Conservation (phyloP, 2,113 vertebrate species). For the Telmatochromis sp. region DNA sequence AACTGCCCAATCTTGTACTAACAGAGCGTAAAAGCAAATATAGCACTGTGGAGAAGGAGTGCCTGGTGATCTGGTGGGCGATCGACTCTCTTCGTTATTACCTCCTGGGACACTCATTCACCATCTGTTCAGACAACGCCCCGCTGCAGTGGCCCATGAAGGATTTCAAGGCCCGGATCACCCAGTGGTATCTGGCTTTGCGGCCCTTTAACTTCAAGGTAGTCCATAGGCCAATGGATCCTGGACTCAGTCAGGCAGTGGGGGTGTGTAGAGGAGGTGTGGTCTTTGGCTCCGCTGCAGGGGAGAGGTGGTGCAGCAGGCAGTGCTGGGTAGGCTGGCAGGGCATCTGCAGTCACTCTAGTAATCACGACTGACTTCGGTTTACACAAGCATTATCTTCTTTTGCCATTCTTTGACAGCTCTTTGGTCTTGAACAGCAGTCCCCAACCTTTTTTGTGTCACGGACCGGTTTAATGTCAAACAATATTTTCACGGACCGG, state of each 20-base stretch:
- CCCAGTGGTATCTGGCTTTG: neutral
- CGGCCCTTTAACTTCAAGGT: neutral
- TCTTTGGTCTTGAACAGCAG: neutral
- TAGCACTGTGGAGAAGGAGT: neutral
- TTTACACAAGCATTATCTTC: neutral
- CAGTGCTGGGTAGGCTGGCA: neutral
- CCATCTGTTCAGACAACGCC: neutral
- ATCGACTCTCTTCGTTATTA: neutral
- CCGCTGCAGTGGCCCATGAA: neutral
- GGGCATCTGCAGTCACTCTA: neutral
- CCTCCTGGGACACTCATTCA: neutral
- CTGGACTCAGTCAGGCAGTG: neutral
- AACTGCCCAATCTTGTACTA: neutral
- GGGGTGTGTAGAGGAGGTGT: neutral
- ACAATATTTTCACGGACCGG: neutral
- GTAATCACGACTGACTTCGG: neutral
- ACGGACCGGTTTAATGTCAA: neutral
- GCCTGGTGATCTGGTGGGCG: neutral
- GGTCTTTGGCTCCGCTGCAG: neutral
- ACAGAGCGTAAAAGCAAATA: neutral
- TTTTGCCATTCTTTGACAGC: neutral
- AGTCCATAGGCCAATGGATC: neutral
- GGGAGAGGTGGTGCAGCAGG: neutral
- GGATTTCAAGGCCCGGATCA: neutral
- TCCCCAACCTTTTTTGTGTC: neutral